These are phyloP conservation scores for Hirtodrosophila trivittata DNA, from an alignment of 2,888 invertebrate genomes.

Conservation along the genomic window DNA sequence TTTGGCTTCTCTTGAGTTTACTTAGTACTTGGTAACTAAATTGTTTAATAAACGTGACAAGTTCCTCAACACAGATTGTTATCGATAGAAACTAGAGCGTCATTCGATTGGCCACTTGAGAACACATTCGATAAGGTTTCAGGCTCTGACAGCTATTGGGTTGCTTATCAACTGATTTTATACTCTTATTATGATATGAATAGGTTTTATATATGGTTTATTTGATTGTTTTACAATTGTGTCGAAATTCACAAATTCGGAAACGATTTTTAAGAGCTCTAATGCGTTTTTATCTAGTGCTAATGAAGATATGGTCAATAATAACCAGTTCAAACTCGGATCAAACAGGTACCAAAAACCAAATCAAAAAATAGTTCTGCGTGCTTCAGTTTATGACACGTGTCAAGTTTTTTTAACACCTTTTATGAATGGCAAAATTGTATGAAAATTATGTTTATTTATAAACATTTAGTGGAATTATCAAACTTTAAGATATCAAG, in stretches of 20 bases:
- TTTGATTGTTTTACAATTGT: conserved; percentile 47
- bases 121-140: conserved; percentile 31
- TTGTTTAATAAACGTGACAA: conserved; percentile 54
- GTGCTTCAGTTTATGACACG: conserved; percentile 20
- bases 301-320: conserved; percentile 33
- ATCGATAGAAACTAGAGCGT: conserved; percentile 32
- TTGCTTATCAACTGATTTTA: conserved; percentile 34
- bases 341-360: conserved; percentile 16
- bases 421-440: conserved; percentile 16
- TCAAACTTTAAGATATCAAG: too few relatives aligned
- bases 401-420: conserved; percentile 23
- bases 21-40: conserved; percentile 34
- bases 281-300: conserved; percentile 48
- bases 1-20: conserved; percentile 30
- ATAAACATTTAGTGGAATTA: neutral
- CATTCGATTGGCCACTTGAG: conserved; percentile 33
- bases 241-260: conserved; percentile 33
- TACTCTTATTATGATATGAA: conserved; percentile 1
- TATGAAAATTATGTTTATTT: conserved; percentile 24
- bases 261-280: conserved; percentile 36
- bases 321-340: conserved; percentile 25
- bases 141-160: conserved; percentile 17
- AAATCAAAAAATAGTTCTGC: neutral
- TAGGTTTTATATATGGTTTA: conserved; percentile 1
- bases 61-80: conserved; percentile 25